These are phyloP conservation scores for Drosophila demipolita DNA, from an alignment of 2,888 invertebrate genomes.

Conservation along the genomic window DNA sequence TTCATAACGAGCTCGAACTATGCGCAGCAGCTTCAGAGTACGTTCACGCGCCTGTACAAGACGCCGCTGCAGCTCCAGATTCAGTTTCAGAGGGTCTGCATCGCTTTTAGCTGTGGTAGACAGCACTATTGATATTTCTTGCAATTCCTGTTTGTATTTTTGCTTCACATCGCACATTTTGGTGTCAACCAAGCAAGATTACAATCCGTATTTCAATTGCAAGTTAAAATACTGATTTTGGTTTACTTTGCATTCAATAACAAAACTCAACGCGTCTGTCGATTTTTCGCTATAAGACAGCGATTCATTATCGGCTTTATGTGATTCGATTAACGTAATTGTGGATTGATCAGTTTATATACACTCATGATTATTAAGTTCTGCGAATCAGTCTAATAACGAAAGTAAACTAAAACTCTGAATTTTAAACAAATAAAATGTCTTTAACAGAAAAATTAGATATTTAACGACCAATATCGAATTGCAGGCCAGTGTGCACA, in stretches of 20 bases:
- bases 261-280: conserved; percentile 7
- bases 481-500: conserved; percentile 35
- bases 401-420: neutral
- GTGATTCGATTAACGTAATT: neutral
- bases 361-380: neutral
- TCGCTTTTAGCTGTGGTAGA: conserved; percentile 28
- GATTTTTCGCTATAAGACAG: conserved; percentile 9
- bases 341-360: neutral
- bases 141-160: conserved; percentile 41
- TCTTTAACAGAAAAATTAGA: neutral
- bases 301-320: conserved; percentile 25
- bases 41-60: conserved; percentile 63
- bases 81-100: conserved; percentile 71
- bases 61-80: conserved; percentile 74
- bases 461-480: conserved; percentile 14
- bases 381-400: neutral
- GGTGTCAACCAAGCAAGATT: neutral
- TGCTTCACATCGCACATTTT: conserved; percentile 30
- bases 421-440: neutral
- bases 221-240: neutral
- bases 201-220: neutral
- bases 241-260: neutral
- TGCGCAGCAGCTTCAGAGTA: conserved; percentile 58
- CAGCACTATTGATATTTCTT: conserved; percentile 54
- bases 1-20: conserved; percentile 64